Conservation (phyloP, 2,113 vertebrate genomes). For the Tupaia chinensis region DNA sequence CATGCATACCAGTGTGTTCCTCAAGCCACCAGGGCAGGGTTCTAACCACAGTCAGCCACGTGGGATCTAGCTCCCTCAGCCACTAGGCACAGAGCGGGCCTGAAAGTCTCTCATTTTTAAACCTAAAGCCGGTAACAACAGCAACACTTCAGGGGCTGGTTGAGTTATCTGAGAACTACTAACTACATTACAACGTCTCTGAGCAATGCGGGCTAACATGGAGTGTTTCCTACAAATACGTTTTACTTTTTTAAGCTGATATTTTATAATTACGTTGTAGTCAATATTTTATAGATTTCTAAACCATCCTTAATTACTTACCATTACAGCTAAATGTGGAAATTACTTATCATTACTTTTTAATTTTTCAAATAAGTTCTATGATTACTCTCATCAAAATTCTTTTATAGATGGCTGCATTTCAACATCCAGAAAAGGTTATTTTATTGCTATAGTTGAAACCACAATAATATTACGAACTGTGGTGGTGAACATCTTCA, state of each 20-base stretch:
- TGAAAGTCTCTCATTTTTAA: neutral
- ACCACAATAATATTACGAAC: neutral
- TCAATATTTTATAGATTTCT: neutral
- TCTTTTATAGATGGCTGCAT: neutral
- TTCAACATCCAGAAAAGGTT: neutral
- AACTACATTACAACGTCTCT: neutral
- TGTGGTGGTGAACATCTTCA: neutral
- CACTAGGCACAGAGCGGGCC: too few species aligned
- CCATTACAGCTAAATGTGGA: neutral
- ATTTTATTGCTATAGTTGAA: neutral
- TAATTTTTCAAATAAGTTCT: neutral
- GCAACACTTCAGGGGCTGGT: neutral
- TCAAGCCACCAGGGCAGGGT: too few species aligned
- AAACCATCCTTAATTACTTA: neutral
- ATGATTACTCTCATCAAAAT: constrained; percentile 11
- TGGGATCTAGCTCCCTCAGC: too few species aligned
- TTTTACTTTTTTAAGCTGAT: neutral
- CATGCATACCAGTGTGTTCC: too few species aligned
- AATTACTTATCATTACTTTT: neutral
- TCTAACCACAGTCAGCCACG: too few species aligned
- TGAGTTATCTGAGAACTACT: neutral
- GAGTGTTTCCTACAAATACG: neutral
- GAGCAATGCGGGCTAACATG: neutral
- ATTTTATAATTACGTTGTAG: neutral
- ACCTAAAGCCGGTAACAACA: neutral